Percentiles rank a stretch among this genome's conserved stretches.
Evolutionary conservation across 2,797 vertebrate species (phyloP).

Genomic region (Acanthurus lineatus): DNA sequence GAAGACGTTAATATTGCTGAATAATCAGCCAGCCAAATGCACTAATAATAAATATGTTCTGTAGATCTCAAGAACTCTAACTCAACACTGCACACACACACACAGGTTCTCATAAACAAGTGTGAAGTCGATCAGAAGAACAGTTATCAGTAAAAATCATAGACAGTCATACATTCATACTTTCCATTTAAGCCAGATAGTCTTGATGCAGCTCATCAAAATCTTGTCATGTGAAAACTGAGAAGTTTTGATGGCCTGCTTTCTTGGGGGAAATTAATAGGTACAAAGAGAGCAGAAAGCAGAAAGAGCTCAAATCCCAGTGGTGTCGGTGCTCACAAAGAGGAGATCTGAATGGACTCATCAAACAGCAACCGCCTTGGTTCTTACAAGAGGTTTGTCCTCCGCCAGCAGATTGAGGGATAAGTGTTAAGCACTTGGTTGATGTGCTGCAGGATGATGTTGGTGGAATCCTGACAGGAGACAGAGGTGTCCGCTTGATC

Average conservation of each 20-base stretch:
- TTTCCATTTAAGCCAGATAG: conserved; percentile 21
- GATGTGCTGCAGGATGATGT: conserved; percentile 36
- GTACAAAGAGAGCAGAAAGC: conserved; percentile 44
- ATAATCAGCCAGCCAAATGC: no score
- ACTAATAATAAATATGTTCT: no score
- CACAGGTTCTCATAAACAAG: no score
- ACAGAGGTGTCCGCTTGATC: conserved; percentile 29
- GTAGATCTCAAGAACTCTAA: no score
- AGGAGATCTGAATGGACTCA: conserved; percentile 42
- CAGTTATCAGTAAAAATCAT: conserved; percentile 28
- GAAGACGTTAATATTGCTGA: not conserved
- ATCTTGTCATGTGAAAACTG: conserved; percentile 43
- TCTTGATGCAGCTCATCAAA: conserved; percentile 47
- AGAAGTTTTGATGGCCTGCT: conserved; percentile 55
- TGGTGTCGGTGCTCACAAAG: conserved; percentile 39
- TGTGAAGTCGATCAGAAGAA: no score
- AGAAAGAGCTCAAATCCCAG: conserved; percentile 33
- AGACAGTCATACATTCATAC: conserved; percentile 19
- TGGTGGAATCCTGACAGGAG: conserved; percentile 24
- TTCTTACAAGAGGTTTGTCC: conserved; percentile 48
- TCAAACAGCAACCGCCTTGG: conserved; percentile 51
- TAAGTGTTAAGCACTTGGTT: conserved; percentile 51
- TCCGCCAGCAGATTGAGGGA: conserved; percentile 52
- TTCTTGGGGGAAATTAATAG: conserved; percentile 46
- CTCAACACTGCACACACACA: no score